A percentile compares a stretch with the other conserved stretches of the same genome.
These are phyloP conservation scores for Dromaius novaehollandiae DNA, from an alignment of 2,113 vertebrate species.

Conservation along the genomic window DNA sequence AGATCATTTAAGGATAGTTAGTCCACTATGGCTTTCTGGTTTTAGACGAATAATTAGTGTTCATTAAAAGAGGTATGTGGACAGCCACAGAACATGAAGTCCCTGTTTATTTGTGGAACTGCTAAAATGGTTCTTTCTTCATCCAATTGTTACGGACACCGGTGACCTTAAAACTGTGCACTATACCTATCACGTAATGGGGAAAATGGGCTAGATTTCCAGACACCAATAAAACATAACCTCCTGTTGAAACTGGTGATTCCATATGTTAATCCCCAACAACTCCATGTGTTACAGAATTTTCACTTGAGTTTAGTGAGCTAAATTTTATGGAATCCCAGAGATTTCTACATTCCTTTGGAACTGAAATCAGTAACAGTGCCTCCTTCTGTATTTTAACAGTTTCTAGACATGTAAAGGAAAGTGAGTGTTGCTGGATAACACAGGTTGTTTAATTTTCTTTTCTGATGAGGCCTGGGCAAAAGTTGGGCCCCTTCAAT, in stretches of 20 bases:
- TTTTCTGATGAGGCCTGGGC: neutral
- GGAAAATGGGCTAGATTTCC: neutral
- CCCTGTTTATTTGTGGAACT: neutral
- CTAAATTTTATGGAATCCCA: neutral
- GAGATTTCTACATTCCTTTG: neutral
- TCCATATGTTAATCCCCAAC: neutral
- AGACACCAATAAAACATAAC: neutral
- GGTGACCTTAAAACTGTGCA: neutral
- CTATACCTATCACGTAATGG: neutral
- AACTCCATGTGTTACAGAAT: neutral
- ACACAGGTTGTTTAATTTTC: neutral
- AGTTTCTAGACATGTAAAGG: neutral
- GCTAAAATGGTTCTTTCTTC: neutral
- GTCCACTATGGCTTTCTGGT: neutral
- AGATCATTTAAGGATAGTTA: neutral
- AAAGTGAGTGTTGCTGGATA: neutral
- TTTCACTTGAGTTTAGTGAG: neutral
- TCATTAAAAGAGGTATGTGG: neutral
- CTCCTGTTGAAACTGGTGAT: neutral
- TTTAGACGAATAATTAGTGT: neutral
- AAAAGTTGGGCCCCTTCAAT: neutral
- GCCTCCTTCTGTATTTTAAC: neutral
- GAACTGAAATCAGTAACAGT: neutral
- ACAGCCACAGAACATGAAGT: neutral
- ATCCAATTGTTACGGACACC: accelerated